These are phyloP conservation scores for Sarcophaga caerulescens DNA, from an alignment of 2,888 invertebrate species.

Conservation along the genomic window DNA sequence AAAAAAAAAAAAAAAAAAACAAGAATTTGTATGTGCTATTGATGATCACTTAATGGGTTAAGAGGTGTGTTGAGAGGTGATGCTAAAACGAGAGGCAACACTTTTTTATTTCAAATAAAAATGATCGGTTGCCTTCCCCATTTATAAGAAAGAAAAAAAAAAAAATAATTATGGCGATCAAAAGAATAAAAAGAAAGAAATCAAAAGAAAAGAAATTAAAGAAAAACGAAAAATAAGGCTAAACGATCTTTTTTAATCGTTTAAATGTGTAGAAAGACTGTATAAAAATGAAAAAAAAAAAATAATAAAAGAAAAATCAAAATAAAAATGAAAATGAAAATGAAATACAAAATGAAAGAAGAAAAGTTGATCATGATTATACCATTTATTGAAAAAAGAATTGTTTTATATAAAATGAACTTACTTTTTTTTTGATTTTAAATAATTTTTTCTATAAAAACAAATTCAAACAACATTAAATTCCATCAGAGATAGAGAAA, in stretches of 20 bases:
- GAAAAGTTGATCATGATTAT: slow-evolving; percentile 6
- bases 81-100: slow-evolving; percentile 4
- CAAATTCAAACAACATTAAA: not conserved
- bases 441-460: not conserved
- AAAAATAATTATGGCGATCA: slow-evolving; percentile 37
- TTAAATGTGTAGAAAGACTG: slow-evolving; percentile 18
- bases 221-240: slow-evolving; percentile 40
- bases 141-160: slow-evolving; percentile 17
- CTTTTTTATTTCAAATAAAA: slow-evolving; percentile 25
- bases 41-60: slow-evolving; percentile 6
- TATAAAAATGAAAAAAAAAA: slow-evolving; percentile 23
- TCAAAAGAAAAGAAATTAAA: slow-evolving; percentile 24
- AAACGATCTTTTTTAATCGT: slow-evolving; percentile 51
- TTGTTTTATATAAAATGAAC: not conserved
- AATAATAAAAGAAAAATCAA: slow-evolving; percentile 16
- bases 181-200: slow-evolving; percentile 43
- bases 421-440: not conserved
- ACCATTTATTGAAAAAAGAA: not conserved
- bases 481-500: not conserved
- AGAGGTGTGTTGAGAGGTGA: slow-evolving; percentile 21
- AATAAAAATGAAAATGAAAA: slow-evolving; percentile 29
- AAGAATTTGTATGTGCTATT: slow-evolving; percentile 8
- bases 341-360: slow-evolving; percentile 11
- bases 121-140: slow-evolving; percentile 36
- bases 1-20: not conserved